Base-by-base conservation (phyloP, 2,888 invertebrate species). In the Nomada fucata region DNA sequence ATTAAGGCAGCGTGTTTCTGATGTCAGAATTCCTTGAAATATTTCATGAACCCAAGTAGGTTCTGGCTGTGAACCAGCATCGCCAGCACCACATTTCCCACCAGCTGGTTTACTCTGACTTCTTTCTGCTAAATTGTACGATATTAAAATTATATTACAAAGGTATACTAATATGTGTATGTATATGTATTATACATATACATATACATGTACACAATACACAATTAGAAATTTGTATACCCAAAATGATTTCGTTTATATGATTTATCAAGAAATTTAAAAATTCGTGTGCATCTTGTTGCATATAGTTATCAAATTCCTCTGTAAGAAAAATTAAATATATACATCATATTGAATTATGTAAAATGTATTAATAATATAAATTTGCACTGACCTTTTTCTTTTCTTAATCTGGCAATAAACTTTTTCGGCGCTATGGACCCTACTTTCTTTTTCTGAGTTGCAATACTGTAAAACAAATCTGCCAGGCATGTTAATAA, bases 11-110 rank as follows among this genome's bases (percentile, higher is more conserved):
- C 99, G 95, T 2, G 99, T 99, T 95, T 99, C 99, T 94, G 99
- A 99, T 4, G 99, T 99, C 84, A 99, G 95, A 72, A 99, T 99
- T 86, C 99, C 99, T 95, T 99, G 99, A 95, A 99, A 99, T 93
- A 99, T 99, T 94, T 99, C 99, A 93, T 99, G 99, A 81, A 99
- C 99, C 99, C 99, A 99, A 1, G 99, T 99, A 68, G 98, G 98
- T 91, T 98, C 98, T 0, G 97, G 94, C 93, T 94, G 94, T 89
- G 96, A 94, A 88, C 94, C 95, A 88, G 95, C 95, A 93, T 95
- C 95, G 82, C 95, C 95, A 59, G 94, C 94, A 83, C 94, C 92
- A 79, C 94, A 94, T 93, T 93, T 94, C 61, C 92, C 93, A 57
- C 92, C 91, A 13, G 90, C 95, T 79, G 96, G 94, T 81, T 96